Conservation (phyloP, 2,888 invertebrate genomes). For the Willowsia nigromaculata region DNA sequence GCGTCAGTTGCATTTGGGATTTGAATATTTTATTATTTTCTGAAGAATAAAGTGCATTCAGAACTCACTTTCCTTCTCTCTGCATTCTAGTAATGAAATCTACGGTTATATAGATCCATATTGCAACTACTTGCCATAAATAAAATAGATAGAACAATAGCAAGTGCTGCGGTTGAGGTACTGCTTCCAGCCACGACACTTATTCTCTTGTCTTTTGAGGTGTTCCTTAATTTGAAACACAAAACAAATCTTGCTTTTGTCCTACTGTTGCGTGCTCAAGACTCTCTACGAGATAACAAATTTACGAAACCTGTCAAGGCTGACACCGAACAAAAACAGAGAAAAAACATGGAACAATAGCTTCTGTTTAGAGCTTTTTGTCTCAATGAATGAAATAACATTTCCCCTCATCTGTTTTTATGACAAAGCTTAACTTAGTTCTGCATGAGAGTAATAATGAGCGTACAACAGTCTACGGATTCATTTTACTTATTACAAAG, state of each 20-base stretch:
- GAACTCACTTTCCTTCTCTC: no score
- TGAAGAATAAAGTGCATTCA: no score
- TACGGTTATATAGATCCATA: no score
- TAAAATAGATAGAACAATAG: constrained; percentile 26
- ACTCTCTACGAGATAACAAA: constrained; percentile 61
- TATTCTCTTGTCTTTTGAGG: constrained; percentile 59
- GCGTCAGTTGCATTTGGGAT: no score
- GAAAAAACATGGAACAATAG: constrained; percentile 61
- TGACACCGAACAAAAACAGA: constrained; percentile 56
- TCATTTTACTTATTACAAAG: constrained; percentile 1
- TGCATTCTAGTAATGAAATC: no score
- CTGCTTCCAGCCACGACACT: background rate
- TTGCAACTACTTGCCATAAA: no score
- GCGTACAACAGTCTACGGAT: background rate
- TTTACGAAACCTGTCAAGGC: constrained; percentile 63
- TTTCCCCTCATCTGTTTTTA: constrained; percentile 31
- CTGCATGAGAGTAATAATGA: background rate
- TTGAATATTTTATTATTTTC: no score
- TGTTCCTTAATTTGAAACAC: constrained; percentile 65
- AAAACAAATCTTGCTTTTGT: constrained; percentile 61
- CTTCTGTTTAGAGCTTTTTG: constrained; percentile 44
- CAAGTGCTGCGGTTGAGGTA: background rate
- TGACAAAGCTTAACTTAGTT: background rate
- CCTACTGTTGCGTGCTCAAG: constrained; percentile 58
- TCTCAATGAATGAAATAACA: constrained; percentile 64